Percentiles rank a stretch among this genome's conserved stretches.
Evolutionary conservation across 2,113 vertebrate species (phyloP).

Genomic region (Python bivittatus): DNA sequence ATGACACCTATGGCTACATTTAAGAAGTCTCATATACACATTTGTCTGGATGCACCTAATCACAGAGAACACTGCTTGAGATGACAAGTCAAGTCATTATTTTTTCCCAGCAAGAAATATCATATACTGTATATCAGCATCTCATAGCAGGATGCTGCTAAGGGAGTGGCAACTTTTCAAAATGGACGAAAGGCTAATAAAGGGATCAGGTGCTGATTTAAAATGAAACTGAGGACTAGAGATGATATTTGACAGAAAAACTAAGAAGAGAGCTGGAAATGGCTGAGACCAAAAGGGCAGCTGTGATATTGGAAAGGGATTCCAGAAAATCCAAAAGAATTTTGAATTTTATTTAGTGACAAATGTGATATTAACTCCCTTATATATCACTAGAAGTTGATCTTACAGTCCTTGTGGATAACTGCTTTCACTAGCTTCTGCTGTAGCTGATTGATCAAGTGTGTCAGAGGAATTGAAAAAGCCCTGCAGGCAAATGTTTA

Average conservation of each 20-base stretch:
- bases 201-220: conserved; percentile 44
- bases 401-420: not conserved
- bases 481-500: conserved; percentile 50
- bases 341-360: conserved; percentile 14
- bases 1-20: not conserved
- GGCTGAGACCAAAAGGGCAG: conserved; percentile 33
- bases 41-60: conserved; percentile 42
- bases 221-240: conserved; percentile 55
- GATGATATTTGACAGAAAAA: conserved; percentile 59
- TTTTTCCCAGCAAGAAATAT: conserved; percentile 34
- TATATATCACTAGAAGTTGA: conserved; percentile 24
- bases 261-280: conserved; percentile 54
- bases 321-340: conserved; percentile 37
- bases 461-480: not conserved
- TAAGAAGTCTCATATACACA: not conserved
- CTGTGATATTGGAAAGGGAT: conserved; percentile 44
- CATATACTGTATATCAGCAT: not conserved
- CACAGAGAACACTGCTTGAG: not conserved
- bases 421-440: conserved; percentile 39
- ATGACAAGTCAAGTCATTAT: conserved; percentile 10
- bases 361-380: conserved; percentile 40
- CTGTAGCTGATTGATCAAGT: conserved; percentile 41
- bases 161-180: conserved; percentile 32
- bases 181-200: not conserved
- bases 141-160: not conserved